Evolutionary conservation across 2,113 vertebrate genomes (phyloP), one percentile per base, ranked within the genome.

Genomic region (Narcine bancroftii): DNA sequence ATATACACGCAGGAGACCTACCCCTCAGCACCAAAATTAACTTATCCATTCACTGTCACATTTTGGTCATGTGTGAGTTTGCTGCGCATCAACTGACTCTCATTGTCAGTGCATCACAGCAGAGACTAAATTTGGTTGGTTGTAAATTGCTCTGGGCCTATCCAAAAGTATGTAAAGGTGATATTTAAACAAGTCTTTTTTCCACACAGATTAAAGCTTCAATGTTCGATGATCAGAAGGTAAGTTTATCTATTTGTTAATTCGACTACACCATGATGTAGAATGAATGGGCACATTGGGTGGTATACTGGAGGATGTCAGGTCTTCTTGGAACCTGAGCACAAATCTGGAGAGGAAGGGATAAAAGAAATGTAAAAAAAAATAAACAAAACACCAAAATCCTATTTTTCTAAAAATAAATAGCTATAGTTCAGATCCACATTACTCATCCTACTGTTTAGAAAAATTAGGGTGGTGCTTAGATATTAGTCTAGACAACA

Each of bases 401-500:
- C 81, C 13, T 39, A 75, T 75, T 39, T 85, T 56, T 83, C 66
- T 69, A 5, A 53, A 53, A n/a, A 53, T 29, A 83, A 85, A n/a
- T 17, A 56, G 33, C 33, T 85, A 36, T n/a, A 39, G 26, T 85
- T 85, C 50, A 36, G 50, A 56, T 33, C 50, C 13, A n/a, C 5
- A 53, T 36, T 3, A 56, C 11, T 85, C n/a, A 60, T 56, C 36
- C 36, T 6, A 85, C 29, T 85, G 56, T 85, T 19, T 85, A 56
- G 50, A 56, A 19, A 81, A 33, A 81, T 29, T 50, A 81, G 13
- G 45, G 4, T 60, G 33, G 81, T 56, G 81, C 50, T 56, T 11
- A 56, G 81, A 85, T 60, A 85, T n/a, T 60, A 85, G 81, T 60
- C 53, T 85, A 85, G 81, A 85, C 81, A 85, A 85, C 81, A 85